Evolutionary conservation across 2,888 invertebrate species (phyloP), one percentile per base, ranked within the genome.

Genomic region (Polyploca ridens): DNA sequence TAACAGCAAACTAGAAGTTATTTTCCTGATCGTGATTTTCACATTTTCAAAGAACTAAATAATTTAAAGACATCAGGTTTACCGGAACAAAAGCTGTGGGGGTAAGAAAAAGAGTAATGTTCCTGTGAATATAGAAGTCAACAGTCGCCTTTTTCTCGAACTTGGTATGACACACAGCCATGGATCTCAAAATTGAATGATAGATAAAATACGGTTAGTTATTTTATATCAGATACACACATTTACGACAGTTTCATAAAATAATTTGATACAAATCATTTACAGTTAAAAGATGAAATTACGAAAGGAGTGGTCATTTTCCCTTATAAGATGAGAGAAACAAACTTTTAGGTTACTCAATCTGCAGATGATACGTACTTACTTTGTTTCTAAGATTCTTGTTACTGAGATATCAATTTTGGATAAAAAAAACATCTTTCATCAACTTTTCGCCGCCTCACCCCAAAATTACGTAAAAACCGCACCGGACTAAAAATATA

Each of bases 231-330:
- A 46, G 46, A 6, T n/a, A 41, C 13, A 41, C 41, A 41, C 13
- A 14, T n/a, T n/a, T n/a, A 46, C 46, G n/a, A 46, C 41, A 41
- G 41, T 13, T 41, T 41, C 41, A 41, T 41, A 41, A 46, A 6
- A n/a, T 14, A n/a, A 46, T 46, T 46, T 46, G n/a, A 46, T 46
- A n/a, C n/a, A n/a, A 46, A 46, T n/a, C n/a, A 46, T n/a, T 46
- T 14, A 13, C 44, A 44, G 44, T 44, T 44, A 3, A 14, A 1
- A 14, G 3, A 44, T 44, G 38, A 44, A 44, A 14, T 44, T 44
- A 13, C 44, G 14, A 5, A 13, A 44, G 44, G 44, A 14, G 38
- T 44, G 5, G 35, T 35, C 35, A 35, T 35, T 35, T 27, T 27
- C 2, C 27, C 27, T 27, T 35, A 0, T 35, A 35, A 44, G 44